Percentiles rank a stretch among this genome's conserved stretches.
Conservation (phyloP, 1,140 invertebrate species). For the Drosophila biarmipes region DNA sequence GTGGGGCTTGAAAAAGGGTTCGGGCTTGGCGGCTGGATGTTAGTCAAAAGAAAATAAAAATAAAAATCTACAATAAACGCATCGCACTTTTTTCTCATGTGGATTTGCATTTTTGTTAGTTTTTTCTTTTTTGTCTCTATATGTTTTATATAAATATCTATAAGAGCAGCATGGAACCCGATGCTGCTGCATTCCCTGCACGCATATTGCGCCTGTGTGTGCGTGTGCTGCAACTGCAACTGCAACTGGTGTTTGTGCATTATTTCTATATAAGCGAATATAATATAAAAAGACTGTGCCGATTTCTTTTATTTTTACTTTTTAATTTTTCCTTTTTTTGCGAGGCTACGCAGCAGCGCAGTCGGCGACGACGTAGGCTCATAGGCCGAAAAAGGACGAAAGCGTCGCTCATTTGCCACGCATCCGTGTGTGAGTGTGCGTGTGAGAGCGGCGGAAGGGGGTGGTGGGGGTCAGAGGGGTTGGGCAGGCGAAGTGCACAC, state of each 20-base stretch:
- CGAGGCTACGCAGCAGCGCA: slow-evolving; percentile 30
- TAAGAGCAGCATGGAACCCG: background rate
- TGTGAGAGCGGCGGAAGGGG: slow-evolving; percentile 3
- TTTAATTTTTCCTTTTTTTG: slow-evolving; percentile 5
- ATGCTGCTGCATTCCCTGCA: slow-evolving; percentile 2
- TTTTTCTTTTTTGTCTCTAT: slow-evolving; percentile 24
- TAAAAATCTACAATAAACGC: slow-evolving; percentile 46
- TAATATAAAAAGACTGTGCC: slow-evolving; percentile 54
- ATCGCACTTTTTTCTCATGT: slow-evolving; percentile 46
- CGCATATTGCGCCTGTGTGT: slow-evolving; percentile 11
- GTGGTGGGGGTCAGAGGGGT: background rate
- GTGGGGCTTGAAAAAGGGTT: background rate
- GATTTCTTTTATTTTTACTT: slow-evolving; percentile 40
- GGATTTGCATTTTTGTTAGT: slow-evolving; percentile 46
- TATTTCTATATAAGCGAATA: slow-evolving; percentile 64
- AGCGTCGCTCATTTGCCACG: slow-evolving; percentile 75
- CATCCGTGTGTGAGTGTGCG: slow-evolving; percentile 23
- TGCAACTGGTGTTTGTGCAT: slow-evolving; percentile 80
- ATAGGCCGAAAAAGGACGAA: slow-evolving; percentile 79
- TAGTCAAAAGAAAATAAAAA: slow-evolving; percentile 55
- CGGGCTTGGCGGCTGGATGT: slow-evolving; percentile 24
- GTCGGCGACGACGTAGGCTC: slow-evolving; percentile 30
- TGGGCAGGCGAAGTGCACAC: slow-evolving; percentile 55
- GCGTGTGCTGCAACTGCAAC: slow-evolving; percentile 32
- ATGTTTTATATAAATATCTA: slow-evolving; percentile 24